phyloP scores from a whole-genome alignment of 2,888 invertebrate genomes.

The Drosophila eohydei region DNA sequence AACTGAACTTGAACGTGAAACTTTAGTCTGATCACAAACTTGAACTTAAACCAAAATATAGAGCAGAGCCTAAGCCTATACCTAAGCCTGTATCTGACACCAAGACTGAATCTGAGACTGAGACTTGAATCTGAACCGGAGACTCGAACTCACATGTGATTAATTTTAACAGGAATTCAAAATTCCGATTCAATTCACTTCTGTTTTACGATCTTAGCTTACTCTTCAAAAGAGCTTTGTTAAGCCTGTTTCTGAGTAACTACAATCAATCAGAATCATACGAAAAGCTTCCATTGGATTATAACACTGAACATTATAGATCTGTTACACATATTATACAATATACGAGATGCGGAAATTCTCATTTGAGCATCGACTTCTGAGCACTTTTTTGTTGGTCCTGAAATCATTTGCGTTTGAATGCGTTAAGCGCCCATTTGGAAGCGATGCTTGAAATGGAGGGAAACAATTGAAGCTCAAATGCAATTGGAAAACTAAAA shows the following conservation, averaged over 20 bases:
- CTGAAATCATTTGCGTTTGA: conserved; percentile 63
- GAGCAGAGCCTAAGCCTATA: background rate
- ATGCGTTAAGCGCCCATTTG: conserved; percentile 39
- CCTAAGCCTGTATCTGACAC: background rate
- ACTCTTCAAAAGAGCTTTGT: no score
- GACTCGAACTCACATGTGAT: background rate
- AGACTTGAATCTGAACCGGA: background rate
- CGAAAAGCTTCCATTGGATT: background rate
- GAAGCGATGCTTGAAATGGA: conserved; percentile 9
- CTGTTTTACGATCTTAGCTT: no score
- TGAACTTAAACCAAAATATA: background rate
- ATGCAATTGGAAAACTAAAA: conserved; percentile 58
- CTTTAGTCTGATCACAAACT: no score
- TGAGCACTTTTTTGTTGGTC: conserved; percentile 5
- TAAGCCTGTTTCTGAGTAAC: background rate
- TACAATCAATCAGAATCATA: background rate
- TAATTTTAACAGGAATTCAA: no score
- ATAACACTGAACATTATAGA: background rate
- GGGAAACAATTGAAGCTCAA: conserved; percentile 45
- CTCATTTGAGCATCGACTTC: conserved; percentile 18
- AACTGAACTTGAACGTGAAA: background rate
- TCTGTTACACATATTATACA: background rate
- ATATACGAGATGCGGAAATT: background rate
- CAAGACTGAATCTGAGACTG: no score
- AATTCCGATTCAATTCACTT: no score